phyloP scores from a whole-genome alignment of 2,888 invertebrate species.

The Bibio marci region DNA sequence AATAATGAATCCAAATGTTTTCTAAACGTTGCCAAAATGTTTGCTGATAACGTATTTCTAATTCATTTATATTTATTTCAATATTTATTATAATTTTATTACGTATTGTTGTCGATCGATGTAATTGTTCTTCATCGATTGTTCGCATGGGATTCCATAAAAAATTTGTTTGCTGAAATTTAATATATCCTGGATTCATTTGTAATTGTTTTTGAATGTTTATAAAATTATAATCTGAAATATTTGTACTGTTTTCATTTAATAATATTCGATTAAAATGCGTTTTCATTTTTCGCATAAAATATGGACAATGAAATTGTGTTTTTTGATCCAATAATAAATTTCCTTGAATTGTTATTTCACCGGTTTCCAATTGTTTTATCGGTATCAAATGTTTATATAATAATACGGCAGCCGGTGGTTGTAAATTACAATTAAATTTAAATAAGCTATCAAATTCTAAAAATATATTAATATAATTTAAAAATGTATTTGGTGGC shows the following conservation, averaged over 20 bases:
- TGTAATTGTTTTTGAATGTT: slow-evolving; percentile 2
- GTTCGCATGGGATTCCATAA: not conserved
- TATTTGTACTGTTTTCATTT: slow-evolving; percentile 3
- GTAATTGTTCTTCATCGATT: not conserved
- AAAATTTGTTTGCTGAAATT: slow-evolving; percentile 2
- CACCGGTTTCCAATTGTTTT: not conserved
- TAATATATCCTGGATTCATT: slow-evolving; percentile 2
- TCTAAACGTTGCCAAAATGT: slow-evolving; percentile 5
- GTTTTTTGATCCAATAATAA: slow-evolving; percentile 1
- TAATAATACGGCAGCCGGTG: slow-evolving; percentile 4
- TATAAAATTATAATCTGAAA: not conserved
- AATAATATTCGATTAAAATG: slow-evolving; percentile 4
- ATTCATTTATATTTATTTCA: slow-evolving; percentile 1
- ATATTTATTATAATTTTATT: slow-evolving; percentile 1
- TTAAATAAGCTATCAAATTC: slow-evolving; percentile 2
- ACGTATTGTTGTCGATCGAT: too few relatives aligned
- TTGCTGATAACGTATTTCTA: not conserved
- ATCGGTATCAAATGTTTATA: not conserved
- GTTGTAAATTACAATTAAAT: slow-evolving; percentile 2
- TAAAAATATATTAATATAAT: not conserved
- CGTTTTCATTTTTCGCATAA: slow-evolving; percentile 3
- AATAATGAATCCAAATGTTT: slow-evolving; percentile 4
- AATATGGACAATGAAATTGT: slow-evolving; percentile 5
- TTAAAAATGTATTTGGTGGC: not conserved
- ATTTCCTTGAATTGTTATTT: slow-evolving; percentile 3